Base-by-base conservation (phyloP, 1,140 invertebrate species). In the Capitella teleta region DNA sequence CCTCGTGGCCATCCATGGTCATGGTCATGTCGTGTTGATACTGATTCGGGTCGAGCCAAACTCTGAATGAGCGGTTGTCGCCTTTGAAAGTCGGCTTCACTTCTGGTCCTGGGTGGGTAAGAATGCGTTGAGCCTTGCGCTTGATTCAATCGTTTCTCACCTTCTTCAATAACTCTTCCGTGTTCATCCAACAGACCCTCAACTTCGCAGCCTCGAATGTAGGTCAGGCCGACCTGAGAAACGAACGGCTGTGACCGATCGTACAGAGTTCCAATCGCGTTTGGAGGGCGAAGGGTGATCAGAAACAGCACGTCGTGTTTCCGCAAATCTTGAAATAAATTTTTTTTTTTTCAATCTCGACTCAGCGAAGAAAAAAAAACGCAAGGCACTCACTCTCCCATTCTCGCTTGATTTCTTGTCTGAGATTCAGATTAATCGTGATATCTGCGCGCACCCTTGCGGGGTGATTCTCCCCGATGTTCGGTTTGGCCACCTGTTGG, bases 221-320 rank as follows among this genome's bases (percentile, higher is more conserved):
- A 88, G 0, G 81, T 79, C 40, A 99, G 75, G 1, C 93, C 91
- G 30, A 93, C 87, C 40, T 72, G 65, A 10, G 68, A 61, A 14
- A 68, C 61, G 47, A 72, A 74, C 6, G 61, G 64, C 26, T 66
- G 55, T 2, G 63, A 61, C 47, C 61, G 56, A 34, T 76, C 61
- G 58, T 74, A 77, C 54, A 64, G 66, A 21, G 61, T 61, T 3
- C 87, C 90, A 52, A 89, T 86, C 1, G 84, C 76, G 61, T 83
- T 79, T 5, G 78, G 79, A 0, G 93, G 90, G 53, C 84, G 80
- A 0, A 98, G 84, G 0, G 89, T 91, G 6, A 99, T 79, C 18
- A 99, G 73, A 61, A 99, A 98, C 63, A 93, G 95, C 6, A 98
- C 93, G 64, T 99, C 96, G 67, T 98, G 93, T 66, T 94, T 97